Base-by-base conservation (phyloP, 2,888 invertebrate genomes). In the Eilema depressum region DNA sequence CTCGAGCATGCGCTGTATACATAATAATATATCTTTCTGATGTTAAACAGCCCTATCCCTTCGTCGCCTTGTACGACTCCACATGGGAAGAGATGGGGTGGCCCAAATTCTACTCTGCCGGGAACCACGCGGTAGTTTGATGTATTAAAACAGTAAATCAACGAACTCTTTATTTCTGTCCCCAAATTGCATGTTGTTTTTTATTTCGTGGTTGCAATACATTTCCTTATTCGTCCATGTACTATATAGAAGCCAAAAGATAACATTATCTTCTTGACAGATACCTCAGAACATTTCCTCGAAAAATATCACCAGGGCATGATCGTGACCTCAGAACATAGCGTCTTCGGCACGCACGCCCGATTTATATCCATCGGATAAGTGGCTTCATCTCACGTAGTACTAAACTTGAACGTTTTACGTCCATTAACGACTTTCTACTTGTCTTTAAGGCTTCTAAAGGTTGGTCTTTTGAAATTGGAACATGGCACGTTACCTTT, bases 321-420 rank as follows among this genome's bases (percentile, higher is more conserved):
- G 47, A 20, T 69, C 12, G 26, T 57, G 63, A 62, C 68, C 41
- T 73, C 41, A 70, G 66, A 61, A 66, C 56, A 26, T 64, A 68
- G 78, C 77, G 77, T 78, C 80, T 78, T 70, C 57, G 74, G 79
- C 86, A 85, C 85, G 84, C 76, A 67, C 70, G 28, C 47, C 65
- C 83, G 82, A 86, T 86, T 82, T 83, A 83, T 86, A 82, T 75
- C 75, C 56, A 60, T 5, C 28, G 75, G 77, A 81, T 84, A 82
- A 81, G 78, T 80, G 79, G 74, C 76, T 74, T 57, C 68, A 70
- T 72, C 74, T 74, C 82, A 82, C 83, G 83, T 77, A 75, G 68
- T 56, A 33, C 11, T 61, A 47, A 69, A 59, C 53, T 68, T 66
- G 14, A 30, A 60, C 53, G 41, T 69, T 70, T 74, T 66, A 68